Evolutionary conservation across 2,888 invertebrate species (phyloP), one percentile per base, ranked within the genome.

Genomic region (Lacanobia oleracea): DNA sequence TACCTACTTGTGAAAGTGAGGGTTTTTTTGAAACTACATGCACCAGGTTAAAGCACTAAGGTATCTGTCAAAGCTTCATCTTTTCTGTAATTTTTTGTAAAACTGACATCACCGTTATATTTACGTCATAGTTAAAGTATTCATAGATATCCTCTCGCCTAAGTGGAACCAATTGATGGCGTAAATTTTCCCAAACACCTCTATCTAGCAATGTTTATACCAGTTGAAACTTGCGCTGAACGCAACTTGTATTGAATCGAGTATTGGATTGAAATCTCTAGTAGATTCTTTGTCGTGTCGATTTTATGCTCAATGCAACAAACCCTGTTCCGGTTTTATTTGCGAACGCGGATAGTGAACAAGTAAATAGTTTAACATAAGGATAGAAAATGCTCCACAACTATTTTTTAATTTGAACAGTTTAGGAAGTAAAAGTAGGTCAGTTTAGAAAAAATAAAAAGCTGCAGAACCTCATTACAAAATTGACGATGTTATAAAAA

Each of bases 401-500:
- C 18, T 16, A 18, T 48, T 48, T 48, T 48, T 5, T 48, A 18
- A 0, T 18, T 48, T 18, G 5, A 45, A 45, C 4, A 45, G 2
- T 51, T n/a, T 9, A 18, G 23, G 27, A 9, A 18, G 23, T 48
- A 2, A 21, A 45, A 23, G 7, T 27, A 48, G 9, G 23, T 53
- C n/a, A 40, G 2, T n/a, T 9, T 18, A 33, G 40, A 43, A 43
- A 23, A 33, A 1, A 40, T 40, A 21, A 60, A 56, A 53, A 48
- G 2, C n/a, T 48, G 21, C 7, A 18, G 6, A 27, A 33, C 18
- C n/a, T 33, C 40, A 73, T 56, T 43, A n/a, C 9, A 74, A 2
- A n/a, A 12, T 50, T 54, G 21, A 53, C 45, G 61, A 72, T 27
- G 67, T n/a, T 48, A 16, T 73, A 27, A 76, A 73, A 53, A 48